These are phyloP conservation scores for Varanus komodoensis DNA, from an alignment of 2,113 vertebrate genomes.

Conservation along the genomic window DNA sequence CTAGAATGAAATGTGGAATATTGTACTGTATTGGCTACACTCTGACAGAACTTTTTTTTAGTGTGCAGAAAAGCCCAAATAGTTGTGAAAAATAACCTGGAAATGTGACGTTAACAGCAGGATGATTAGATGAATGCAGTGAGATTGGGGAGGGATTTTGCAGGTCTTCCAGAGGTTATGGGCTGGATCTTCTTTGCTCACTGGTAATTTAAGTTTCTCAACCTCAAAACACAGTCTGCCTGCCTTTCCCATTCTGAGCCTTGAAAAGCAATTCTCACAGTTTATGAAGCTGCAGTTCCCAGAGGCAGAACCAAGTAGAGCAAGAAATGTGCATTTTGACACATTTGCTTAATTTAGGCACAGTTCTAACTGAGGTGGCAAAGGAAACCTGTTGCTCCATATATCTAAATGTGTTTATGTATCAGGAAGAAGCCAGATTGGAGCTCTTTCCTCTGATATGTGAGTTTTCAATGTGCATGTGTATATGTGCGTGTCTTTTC, in stretches of 20 bases:
- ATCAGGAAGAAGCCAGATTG: too few relatives aligned
- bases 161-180: neutral
- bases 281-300: neutral
- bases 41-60: neutral
- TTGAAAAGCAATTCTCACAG: too few relatives aligned
- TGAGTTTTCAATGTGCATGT: too few relatives aligned
- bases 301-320: too few relatives aligned
- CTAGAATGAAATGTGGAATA: too few relatives aligned
- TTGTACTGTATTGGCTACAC: neutral
- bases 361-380: too few relatives aligned
- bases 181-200: neutral
- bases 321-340: too few relatives aligned
- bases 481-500: too few relatives aligned
- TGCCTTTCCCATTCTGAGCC: neutral
- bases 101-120: neutral
- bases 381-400: too few relatives aligned
- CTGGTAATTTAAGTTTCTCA: neutral
- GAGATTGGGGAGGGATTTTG: neutral
- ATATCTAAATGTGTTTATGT: too few relatives aligned
- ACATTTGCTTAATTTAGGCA: too few relatives aligned
- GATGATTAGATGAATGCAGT: neutral
- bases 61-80: neutral
- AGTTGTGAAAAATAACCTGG: neutral
- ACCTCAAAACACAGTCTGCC: neutral
- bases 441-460: too few relatives aligned